Evolutionary conservation across 2,113 vertebrate species (phyloP).

Genomic region (Butorides virescens): DNA sequence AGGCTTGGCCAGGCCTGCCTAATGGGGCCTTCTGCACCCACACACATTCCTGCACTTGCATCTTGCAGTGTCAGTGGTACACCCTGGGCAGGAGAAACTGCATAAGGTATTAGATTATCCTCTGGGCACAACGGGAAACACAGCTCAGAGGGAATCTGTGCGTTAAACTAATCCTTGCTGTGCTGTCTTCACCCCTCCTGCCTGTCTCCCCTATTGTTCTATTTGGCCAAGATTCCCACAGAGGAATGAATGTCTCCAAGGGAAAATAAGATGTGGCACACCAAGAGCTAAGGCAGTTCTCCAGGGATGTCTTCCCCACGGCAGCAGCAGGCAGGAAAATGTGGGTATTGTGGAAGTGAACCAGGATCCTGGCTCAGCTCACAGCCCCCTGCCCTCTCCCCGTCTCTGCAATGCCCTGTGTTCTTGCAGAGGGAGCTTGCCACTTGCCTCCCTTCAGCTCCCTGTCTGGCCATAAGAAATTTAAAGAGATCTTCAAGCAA

Average conservation of each 20-base stretch:
- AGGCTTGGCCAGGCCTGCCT: constrained; percentile 11
- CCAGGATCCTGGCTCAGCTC: not conserved
- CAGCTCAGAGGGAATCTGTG: not conserved
- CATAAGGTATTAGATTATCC: not conserved
- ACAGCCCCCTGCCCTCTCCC: not conserved
- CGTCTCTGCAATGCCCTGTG: not conserved
- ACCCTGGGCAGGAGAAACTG: not conserved
- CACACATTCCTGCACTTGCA: not conserved
- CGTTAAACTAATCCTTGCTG: not conserved
- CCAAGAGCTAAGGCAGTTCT: not conserved
- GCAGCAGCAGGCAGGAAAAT: not conserved
- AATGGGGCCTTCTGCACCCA: not conserved
- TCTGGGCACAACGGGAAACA: not conserved
- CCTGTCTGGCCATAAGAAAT: not conserved
- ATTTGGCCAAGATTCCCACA: not conserved
- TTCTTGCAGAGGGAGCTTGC: not conserved
- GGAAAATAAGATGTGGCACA: not conserved
- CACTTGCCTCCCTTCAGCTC: not conserved
- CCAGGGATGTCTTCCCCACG: not conserved
- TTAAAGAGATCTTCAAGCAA: not conserved
- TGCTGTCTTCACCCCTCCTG: not conserved
- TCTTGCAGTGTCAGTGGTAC: not conserved
- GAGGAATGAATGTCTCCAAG: not conserved
- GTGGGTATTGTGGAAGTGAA: not conserved
- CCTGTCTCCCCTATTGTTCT: not conserved